phyloP scores from a whole-genome alignment of 2,888 invertebrate species.

The Agapetus fuscipes region DNA sequence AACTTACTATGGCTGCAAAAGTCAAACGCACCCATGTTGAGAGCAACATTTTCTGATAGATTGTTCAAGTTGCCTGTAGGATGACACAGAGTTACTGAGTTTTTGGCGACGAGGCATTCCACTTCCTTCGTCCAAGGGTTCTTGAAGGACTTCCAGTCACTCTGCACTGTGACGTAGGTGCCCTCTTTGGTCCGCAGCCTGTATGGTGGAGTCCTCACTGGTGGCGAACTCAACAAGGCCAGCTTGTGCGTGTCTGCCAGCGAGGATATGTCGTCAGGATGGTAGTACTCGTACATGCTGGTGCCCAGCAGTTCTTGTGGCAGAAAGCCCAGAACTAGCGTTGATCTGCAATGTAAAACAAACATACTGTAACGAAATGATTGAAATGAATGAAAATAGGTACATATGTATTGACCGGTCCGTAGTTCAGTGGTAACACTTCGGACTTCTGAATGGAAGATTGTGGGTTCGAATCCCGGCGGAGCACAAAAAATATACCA shows the following conservation, averaged over 20 bases:
- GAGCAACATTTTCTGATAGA: too few relatives aligned
- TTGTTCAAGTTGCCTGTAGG: too few relatives aligned
- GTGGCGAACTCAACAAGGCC: conserved; percentile 55
- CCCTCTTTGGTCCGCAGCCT: conserved; percentile 74
- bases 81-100: too few relatives aligned
- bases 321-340: conserved; percentile 78
- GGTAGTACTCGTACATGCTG: conserved; percentile 88
- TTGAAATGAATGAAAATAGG: too few relatives aligned
- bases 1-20: conserved; percentile 45
- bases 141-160: conserved; percentile 80
- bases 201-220: conserved; percentile 61
- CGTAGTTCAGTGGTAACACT: too few relatives aligned
- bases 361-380: conserved; percentile 2
- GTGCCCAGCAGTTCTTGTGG: conserved; percentile 90
- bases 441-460: too few relatives aligned
- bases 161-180: conserved; percentile 57
- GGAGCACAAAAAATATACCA: too few relatives aligned
- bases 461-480: too few relatives aligned
- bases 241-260: conserved; percentile 78
- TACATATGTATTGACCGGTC: too few relatives aligned
- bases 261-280: conserved; percentile 67
- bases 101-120: conserved; percentile 82
- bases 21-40: too few relatives aligned
- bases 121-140: conserved; percentile 96
- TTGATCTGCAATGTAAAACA: conserved; percentile 56